phyloP scores from a whole-genome alignment of 2,113 vertebrate species.

The Antechinus flavipes region DNA sequence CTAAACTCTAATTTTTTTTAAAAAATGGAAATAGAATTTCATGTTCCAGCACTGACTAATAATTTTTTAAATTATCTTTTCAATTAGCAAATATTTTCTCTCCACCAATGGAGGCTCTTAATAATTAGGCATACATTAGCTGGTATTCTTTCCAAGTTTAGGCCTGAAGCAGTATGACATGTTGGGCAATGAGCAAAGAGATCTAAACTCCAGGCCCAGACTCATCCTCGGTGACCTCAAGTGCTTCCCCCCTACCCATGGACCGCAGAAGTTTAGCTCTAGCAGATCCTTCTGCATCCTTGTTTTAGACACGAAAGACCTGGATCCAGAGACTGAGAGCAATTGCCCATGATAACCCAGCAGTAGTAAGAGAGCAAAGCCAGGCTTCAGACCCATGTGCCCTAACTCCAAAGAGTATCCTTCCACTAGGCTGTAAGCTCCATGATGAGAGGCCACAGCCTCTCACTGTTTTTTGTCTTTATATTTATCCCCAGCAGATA shows the following conservation, averaged over 20 bases:
- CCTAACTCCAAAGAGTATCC: too few species aligned
- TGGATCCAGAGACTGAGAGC: too few species aligned
- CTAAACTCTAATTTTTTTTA: neutral
- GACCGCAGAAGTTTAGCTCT: neutral
- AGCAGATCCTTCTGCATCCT: neutral
- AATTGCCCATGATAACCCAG: too few species aligned
- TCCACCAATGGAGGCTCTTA: neutral
- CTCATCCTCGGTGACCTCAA: too few species aligned
- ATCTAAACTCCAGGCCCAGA: neutral
- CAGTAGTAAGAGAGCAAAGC: too few species aligned
- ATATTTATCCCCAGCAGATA: too few species aligned
- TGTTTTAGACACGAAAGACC: too few species aligned
- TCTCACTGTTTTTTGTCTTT: too few species aligned
- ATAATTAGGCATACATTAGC: neutral
- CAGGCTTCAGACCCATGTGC: too few species aligned
- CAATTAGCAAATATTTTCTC: neutral
- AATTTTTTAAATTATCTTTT: constrained; percentile 43
- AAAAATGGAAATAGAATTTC: constrained; percentile 12
- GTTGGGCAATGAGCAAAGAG: neutral
- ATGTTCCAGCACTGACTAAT: constrained; percentile 3
- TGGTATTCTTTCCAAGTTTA: neutral
- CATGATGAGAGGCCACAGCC: too few species aligned
- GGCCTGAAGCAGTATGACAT: neutral
- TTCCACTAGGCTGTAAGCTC: too few species aligned
- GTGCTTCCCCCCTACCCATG: neutral